Base-by-base conservation (phyloP, 2,113 vertebrate species). In the Istiophorus platypterus region DNA sequence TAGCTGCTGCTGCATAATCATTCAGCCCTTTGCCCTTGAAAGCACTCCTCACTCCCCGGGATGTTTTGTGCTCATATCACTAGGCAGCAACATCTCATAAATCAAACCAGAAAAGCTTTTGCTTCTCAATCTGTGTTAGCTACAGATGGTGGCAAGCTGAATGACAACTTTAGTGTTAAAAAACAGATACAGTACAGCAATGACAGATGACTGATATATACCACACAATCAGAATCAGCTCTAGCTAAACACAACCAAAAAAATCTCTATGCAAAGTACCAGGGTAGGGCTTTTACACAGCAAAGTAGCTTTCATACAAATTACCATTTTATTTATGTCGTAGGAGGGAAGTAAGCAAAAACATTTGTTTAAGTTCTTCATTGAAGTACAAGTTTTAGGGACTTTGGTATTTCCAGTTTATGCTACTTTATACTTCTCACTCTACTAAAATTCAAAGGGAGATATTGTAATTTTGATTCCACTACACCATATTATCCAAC, bases 31-130 rank as follows among this genome's bases (percentile, higher is more conserved):
- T 45, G 24, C 15, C 72, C 49, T 62, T 5, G 10, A 64, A 59
- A 58, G n/a, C 26, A 2, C 39, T 59, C 31, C 7, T 24, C 14
- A n/a, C 47, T 64, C 54, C 18, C 27, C 73, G 41, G 31, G 42
- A 45, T 70, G 49, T 63, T 78, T 79, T 72, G 27, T 14, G 29
- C 47, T 8, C 5, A 59, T n/a, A 61, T 72, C 63, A 63, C 24
- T 45, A n/a, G 29, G 27, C 56, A n/a, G 65, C 58, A 59, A 65
- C 56, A 58, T 69, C 52, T 56, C 51, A 69, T 65, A 51, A 66
- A 77, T 82, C 80, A 72, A 71, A 82, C 49, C 42, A 72, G 65
- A 87, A 63, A 70, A 76, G 68, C 22, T 9, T 65, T 39, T 26
- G 31, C 6, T 42, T 41, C n/a, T 41, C 22, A 65, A 39, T 72